Evolutionary conservation across 2,797 vertebrate species (phyloP), one percentile per base, ranked within the genome.

Genomic region (Anableps anableps): DNA sequence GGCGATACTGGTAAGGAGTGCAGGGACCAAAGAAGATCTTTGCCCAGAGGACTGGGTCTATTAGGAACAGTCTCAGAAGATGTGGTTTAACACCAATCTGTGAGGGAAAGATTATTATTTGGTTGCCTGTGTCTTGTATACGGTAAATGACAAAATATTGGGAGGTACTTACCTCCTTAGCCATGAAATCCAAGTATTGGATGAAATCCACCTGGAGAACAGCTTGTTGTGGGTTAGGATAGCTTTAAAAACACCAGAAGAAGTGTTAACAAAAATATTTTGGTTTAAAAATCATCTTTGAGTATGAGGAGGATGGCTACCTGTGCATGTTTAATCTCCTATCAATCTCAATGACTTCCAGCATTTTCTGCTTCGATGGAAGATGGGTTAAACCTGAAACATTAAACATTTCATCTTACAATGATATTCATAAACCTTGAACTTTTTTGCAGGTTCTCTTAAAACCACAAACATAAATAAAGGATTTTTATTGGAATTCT

Each of bases 1-100:
- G 89, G 5, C 95, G 93, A 86, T 95, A 98, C 89, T 99, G 97
- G 90, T 97, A 98, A 0, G 97, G 92, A 5, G 96, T 94, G 81
- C 93, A 97, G 11, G 97, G 97, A 2, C 97, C 96, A 0, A 97
- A 96, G 85, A 96, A 92, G 75, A 97, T 17, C 10, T 94, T 89
- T 58, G 90, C 50, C 77, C 96, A 97, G 86, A 97, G 92, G 5
- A 16, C 8, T 14, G 97, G 96, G 64, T 98, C 97, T 6, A 36
- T 95, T 81, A 95, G 91, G 17, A 98, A 84, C 11, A 98, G 85
- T 0, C 87, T 72, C 41, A 93, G 72, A 19, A 97, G 5, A 0
- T 86, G 96, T 72, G 97, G 97, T 80, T 93, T 96, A 72, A 93
- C 95, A 0, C 96, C 95, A 0, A 97, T 88, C 80, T 95, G 83